These are phyloP conservation scores for Drosophila azteca DNA, from an alignment of 1,140 invertebrate genomes.

Conservation along the genomic window DNA sequence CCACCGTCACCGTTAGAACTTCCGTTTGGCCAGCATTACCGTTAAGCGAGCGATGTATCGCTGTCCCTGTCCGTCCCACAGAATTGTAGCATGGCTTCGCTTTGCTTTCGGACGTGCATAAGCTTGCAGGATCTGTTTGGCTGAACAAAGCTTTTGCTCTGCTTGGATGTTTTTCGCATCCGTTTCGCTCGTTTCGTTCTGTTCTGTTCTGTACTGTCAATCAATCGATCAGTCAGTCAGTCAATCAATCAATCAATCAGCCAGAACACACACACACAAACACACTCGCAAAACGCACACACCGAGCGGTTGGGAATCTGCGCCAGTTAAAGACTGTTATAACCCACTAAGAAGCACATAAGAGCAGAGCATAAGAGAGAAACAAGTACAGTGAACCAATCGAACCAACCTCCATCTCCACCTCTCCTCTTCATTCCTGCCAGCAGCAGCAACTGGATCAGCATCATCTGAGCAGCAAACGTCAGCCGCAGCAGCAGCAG, in stretches of 20 bases:
- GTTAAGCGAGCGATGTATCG: too few species aligned
- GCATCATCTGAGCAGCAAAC: conserved; percentile 47
- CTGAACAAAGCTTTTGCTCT: neutral
- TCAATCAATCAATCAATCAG: conserved; percentile 13
- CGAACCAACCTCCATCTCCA: conserved; percentile 33
- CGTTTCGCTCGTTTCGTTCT: too few species aligned
- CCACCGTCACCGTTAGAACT: too few species aligned
- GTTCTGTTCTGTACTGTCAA: neutral
- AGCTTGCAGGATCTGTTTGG: conserved; percentile 34
- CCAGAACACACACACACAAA: conserved; percentile 22
- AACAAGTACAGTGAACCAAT: conserved; percentile 29
- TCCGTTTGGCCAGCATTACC: too few species aligned
- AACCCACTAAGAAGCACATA: neutral
- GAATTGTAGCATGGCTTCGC: neutral
- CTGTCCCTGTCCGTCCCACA: too few species aligned
- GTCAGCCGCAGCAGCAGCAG: conserved; percentile 39
- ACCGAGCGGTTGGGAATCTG: conserved; percentile 17
- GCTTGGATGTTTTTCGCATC: too few species aligned
- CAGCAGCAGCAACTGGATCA: conserved; percentile 77
- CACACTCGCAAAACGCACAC: conserved; percentile 28
- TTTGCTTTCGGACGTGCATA: conserved; percentile 6
- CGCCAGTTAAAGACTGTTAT: neutral
- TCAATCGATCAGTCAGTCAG: conserved; percentile 16
- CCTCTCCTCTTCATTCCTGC: conserved; percentile 39
- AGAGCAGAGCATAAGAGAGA: conserved; percentile 10